A percentile compares a stretch with the other conserved stretches of the same genome.
phyloP scores from a whole-genome alignment of 2,113 vertebrate genomes.

The Laticauda laticaudata region DNA sequence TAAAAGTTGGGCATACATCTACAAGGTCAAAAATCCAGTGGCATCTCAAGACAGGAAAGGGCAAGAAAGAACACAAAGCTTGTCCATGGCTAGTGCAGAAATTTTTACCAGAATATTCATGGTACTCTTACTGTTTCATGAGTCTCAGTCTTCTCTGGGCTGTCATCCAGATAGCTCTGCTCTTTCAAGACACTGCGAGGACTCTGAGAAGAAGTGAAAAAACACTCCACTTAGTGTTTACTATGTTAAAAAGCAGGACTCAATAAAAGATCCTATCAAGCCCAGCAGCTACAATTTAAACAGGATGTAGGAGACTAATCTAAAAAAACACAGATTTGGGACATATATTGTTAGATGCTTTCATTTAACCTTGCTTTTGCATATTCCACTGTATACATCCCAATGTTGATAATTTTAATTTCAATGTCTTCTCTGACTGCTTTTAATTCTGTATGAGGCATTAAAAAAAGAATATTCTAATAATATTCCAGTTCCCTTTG shows the following conservation, averaged over 20 bases:
- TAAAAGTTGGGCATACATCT: not conserved
- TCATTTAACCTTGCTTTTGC: not conserved
- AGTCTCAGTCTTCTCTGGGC: conserved; percentile 72
- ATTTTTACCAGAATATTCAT: not conserved
- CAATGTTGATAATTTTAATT: not conserved
- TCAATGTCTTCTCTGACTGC: not conserved
- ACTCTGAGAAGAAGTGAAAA: conserved; percentile 61
- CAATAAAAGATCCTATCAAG: not conserved
- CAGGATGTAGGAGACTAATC: not conserved
- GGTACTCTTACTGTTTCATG: conserved; percentile 73
- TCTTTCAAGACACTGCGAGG: conserved; percentile 73
- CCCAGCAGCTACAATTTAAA: not conserved
- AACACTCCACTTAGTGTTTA: conserved; percentile 23
- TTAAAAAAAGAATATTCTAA: not conserved
- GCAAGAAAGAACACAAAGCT: not conserved
- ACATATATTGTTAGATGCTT: not conserved
- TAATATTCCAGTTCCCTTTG: not conserved
- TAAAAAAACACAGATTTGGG: not conserved
- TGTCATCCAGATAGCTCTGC: conserved; percentile 71
- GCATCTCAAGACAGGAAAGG: not conserved
- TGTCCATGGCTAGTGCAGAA: not conserved
- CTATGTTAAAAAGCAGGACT: conserved; percentile 18
- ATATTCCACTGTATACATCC: not conserved
- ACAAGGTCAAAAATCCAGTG: not conserved
- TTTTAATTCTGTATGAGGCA: not conserved